Conservation (phyloP, 2,113 vertebrate genomes). For the Peromyscus californicus region DNA sequence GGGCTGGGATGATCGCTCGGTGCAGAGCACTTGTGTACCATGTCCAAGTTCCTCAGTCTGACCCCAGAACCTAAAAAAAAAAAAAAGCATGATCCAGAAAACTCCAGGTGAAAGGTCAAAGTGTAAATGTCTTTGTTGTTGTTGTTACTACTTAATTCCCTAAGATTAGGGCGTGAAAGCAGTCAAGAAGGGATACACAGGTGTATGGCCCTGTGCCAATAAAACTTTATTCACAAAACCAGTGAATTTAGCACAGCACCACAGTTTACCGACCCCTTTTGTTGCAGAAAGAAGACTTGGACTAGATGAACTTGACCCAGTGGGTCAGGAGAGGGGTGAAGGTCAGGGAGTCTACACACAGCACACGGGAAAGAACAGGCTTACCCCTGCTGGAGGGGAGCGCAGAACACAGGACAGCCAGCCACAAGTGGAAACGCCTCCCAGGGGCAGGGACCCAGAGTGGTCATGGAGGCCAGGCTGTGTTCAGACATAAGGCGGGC, state of each 20-base stretch:
- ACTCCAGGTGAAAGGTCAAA: background rate
- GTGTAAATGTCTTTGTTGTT: background rate
- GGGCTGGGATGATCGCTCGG: background rate
- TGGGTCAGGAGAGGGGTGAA: background rate
- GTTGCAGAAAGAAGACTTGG: background rate
- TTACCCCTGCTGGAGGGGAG: background rate
- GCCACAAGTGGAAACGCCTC: background rate
- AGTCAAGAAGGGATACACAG: background rate
- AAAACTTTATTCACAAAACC: slow-evolving; percentile 67
- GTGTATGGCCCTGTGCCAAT: background rate
- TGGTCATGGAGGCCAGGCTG: background rate
- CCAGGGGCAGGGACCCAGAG: background rate
- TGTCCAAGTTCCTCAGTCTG: background rate
- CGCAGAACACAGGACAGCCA: background rate
- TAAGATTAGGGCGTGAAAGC: background rate
- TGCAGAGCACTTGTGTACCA: background rate
- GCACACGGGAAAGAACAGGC: background rate
- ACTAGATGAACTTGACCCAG: background rate
- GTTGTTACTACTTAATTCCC: background rate
- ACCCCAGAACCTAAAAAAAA: background rate
- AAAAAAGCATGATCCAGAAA: background rate
- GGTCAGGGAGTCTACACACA: background rate
- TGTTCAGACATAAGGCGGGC: background rate
- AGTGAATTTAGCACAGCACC: background rate
- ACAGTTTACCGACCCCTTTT: background rate